Evolutionary conservation across 2,113 vertebrate genomes (phyloP).

Genomic region (Urocitellus parryii): DNA sequence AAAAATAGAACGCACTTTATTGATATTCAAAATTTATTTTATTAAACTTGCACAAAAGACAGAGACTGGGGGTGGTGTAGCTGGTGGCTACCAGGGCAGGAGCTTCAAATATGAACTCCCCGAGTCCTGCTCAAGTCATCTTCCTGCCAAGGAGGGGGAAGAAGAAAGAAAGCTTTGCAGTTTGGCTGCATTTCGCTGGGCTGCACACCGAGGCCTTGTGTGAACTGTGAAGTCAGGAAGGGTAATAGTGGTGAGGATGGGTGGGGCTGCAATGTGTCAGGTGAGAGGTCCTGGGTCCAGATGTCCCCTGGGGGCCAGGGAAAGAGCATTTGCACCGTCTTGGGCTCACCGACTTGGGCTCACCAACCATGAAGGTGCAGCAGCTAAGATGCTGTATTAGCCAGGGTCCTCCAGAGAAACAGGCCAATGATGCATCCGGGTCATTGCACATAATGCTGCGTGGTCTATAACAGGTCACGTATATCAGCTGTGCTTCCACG

Average conservation of each 20-base stretch:
- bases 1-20: conserved; percentile 96
- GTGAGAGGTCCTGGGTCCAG: conserved; percentile 61
- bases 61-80: conserved; percentile 79
- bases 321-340: conserved; percentile 55
- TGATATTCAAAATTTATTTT: conserved; percentile 98
- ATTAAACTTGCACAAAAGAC: conserved; percentile 95
- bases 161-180: background rate
- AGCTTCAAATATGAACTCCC: conserved; percentile 84
- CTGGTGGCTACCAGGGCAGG: conserved; percentile 83
- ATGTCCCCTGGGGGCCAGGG: conserved; percentile 21
- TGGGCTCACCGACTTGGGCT: conserved; percentile 71
- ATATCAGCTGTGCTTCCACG: no score
- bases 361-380: conserved; percentile 66
- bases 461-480: background rate
- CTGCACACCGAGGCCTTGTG: conserved; percentile 57
- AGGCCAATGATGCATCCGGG: background rate
- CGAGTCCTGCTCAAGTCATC: conserved; percentile 54
- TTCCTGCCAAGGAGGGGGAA: conserved; percentile 2
- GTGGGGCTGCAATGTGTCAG: conserved; percentile 34
- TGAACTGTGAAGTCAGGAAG: conserved; percentile 80
- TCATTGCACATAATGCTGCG: background rate
- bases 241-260: background rate
- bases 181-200: conserved; percentile 52
- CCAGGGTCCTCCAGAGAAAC: background rate
- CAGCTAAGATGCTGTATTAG: background rate